Evolutionary conservation across 2,113 vertebrate species (phyloP).

Genomic region (Megaptera novaeangliae): DNA sequence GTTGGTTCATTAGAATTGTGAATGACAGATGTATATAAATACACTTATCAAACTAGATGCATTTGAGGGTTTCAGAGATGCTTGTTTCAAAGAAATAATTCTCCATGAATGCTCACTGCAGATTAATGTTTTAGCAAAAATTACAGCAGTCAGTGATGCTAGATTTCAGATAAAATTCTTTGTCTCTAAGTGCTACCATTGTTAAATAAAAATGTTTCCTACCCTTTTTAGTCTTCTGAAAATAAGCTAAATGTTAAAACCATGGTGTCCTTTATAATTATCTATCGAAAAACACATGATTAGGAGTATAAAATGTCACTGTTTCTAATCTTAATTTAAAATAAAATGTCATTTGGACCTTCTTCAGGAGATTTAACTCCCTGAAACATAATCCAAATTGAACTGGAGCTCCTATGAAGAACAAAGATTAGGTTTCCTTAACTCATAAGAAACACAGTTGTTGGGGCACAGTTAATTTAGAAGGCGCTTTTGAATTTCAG

Average conservation of each 20-base stretch:
- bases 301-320: conserved; percentile 30
- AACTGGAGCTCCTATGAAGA: background rate
- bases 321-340: conserved; percentile 58
- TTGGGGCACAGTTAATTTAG: background rate
- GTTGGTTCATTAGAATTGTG: background rate
- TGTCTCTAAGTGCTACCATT: background rate
- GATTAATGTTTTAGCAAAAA: background rate
- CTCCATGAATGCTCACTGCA: background rate
- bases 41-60: background rate
- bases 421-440: background rate
- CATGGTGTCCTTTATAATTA: conserved; percentile 18
- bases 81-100: background rate
- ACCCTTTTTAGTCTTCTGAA: background rate
- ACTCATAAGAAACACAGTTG: background rate
- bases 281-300: conserved; percentile 1
- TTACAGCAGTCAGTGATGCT: background rate
- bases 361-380: background rate
- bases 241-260: conserved; percentile 1
- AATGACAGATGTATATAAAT: background rate
- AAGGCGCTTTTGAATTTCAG: background rate
- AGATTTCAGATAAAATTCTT: background rate
- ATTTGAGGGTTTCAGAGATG: background rate
- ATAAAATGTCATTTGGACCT: conserved; percentile 52
- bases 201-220: background rate
- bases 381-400: conserved; percentile 17